Evolutionary conservation across 2,888 invertebrate species (phyloP), one percentile per base, ranked within the genome.

Genomic region (Cerastis leucographa): DNA sequence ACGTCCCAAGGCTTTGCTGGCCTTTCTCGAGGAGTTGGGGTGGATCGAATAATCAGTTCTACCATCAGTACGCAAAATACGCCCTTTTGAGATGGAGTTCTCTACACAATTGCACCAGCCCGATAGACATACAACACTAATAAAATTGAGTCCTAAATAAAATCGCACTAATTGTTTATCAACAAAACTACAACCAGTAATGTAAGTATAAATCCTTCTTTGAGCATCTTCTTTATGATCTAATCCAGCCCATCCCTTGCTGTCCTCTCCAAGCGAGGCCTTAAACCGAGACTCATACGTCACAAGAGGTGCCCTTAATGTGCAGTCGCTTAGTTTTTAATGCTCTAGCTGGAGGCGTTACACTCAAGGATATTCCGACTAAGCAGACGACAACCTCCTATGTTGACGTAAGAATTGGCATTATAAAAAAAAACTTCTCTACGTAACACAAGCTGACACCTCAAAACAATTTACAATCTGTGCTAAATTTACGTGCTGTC

Each of bases 401-500:
- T 1, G 59, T 19, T 59, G 17, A 29, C 19, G 12, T 29, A 4
- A 3, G 19, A 59, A 17, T 5, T 35, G 59, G 19, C 19, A 59
- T 56, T 56, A 1, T 0, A n/a, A 64, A 25, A 17, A 40, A 44
- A n/a, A 40, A 42, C 64, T 54, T 6, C 0, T 29, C 49, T 64
- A 42, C 22, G 12, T 44, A 54, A 61, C 73, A 72, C 78, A 88
- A 59, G 66, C 78, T 84, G 84, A 86, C 86, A 86, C 75, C 71
- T 75, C 77, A 69, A 76, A 22, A 78, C 56, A 62, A 62, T 69
- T 74, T 54, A 74, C 78, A 29, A 75, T 81, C 75, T 73, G 66
- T 77, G 74, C n/a, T 77, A 44, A 73, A 46, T 73, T 82, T 90
- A 91, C 82, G 89, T 76, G 35, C 81, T 91, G 14, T 91, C 90